These are phyloP conservation scores for Parnassius orleans DNA, from an alignment of 2,888 invertebrate species.

Conservation along the genomic window DNA sequence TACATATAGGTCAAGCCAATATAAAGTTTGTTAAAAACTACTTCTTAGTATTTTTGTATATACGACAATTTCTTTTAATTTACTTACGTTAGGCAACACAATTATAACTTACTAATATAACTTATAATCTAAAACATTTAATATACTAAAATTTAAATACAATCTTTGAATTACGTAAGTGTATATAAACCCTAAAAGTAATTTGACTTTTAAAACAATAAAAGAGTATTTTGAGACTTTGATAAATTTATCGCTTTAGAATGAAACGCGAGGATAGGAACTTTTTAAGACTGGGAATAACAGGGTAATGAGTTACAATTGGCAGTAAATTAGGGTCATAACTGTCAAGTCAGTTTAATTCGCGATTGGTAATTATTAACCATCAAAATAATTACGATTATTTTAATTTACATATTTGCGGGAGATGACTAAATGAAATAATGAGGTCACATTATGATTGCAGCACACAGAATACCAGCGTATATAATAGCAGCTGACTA, in stretches of 20 bases:
- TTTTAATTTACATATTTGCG: neutral
- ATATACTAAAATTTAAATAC: too few species aligned
- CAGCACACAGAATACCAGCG: too few species aligned
- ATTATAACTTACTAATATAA: too few species aligned
- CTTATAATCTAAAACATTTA: too few species aligned
- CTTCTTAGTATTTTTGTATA: too few species aligned
- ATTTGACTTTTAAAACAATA: constrained; percentile 19
- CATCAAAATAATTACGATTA: neutral
- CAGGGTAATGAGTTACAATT: constrained; percentile 6
- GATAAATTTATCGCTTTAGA: constrained; percentile 9
- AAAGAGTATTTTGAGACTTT: constrained; percentile 10
- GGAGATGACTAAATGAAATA: neutral
- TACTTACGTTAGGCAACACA: too few species aligned
- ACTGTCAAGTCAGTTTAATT: constrained; percentile 1
- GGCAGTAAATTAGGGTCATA: constrained; percentile 4
- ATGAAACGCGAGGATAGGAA: constrained; percentile 6
- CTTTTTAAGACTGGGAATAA: constrained; percentile 1
- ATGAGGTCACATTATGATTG: too few species aligned
- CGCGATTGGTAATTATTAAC: neutral
- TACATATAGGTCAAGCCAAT: too few species aligned
- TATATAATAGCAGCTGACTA: too few species aligned
- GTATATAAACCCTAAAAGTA: constrained; percentile 2
- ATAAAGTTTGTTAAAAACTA: too few species aligned
- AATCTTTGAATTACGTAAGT: constrained; percentile 1
- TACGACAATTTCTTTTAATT: too few species aligned